Evolutionary conservation across 2,797 vertebrate genomes (phyloP), one percentile per base, ranked within the genome.

Genomic region (Diplodus puntazzo): DNA sequence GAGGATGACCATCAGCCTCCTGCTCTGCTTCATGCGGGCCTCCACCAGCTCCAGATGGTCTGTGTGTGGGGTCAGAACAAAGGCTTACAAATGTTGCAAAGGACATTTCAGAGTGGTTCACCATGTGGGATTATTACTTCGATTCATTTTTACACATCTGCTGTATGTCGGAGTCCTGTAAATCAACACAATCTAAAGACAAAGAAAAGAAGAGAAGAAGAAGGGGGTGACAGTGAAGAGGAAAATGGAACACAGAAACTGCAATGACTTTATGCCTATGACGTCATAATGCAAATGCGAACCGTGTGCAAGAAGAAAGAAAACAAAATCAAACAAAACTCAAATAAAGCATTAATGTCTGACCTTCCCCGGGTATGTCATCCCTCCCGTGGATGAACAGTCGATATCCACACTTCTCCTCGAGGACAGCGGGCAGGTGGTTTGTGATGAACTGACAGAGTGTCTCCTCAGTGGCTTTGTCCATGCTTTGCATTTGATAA

Each of bases 361-460:
- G 84, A 97, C 97, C 97, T 96, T 97, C 95, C 23, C 97, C 96
- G 0, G 97, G 97, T 59, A 95, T 83, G 73, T 96, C 87, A 27
- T 98, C 97, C 91, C 97, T 94, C n/a, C 96, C 97, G 1, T 94
- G 94, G 89, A 98, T 96, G 77, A 95, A 98, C 13, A 98, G 90
- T 52, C 84, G 95, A 82, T 96, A 97, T 70, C 96, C 95, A 49
- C 89, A 97, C 81, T 95, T 92, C 5, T 94, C 88, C 91, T 98
- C 97, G 7, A 98, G 96, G 77, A 97, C 93, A 0, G 92, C 87
- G 4, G 96, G 95, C 70, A 97, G 88, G 77, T 86, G 77, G n/a
- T 92, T 87, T 18, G 92, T 90, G 77, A 97, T 87, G 69, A 98
- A 97, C 49, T 80, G 67, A 27, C 87, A 88, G 30, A 96, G 83